phyloP scores from a whole-genome alignment of 35 echinoderm and acorn worm species.

The Anneissia japonica region DNA sequence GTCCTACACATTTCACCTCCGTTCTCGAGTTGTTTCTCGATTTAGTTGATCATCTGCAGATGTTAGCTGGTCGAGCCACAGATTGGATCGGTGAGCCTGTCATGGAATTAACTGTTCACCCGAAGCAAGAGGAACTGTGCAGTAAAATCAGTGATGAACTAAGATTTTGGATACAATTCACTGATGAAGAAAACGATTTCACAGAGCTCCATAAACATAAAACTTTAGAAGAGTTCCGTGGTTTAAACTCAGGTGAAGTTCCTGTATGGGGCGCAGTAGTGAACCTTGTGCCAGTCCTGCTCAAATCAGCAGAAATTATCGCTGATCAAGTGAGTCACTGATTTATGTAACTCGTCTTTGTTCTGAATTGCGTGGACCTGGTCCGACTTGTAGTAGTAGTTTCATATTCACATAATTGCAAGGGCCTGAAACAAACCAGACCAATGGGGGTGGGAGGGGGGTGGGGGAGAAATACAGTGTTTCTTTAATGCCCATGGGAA shows the following conservation, averaged over 20 bases:
- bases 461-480: no score
- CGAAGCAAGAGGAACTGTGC: conserved; percentile 37
- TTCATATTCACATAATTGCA: no score
- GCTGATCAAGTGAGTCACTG: conserved; percentile 51
- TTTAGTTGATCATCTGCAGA: conserved; percentile 44
- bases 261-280: conserved; percentile 82
- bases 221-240: conserved; percentile 83
- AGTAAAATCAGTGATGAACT: conserved; percentile 64
- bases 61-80: conserved; percentile 40
- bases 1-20: conserved; percentile 67
- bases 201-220: conserved; percentile 74
- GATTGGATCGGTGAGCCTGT: conserved; percentile 81
- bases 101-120: conserved; percentile 64
- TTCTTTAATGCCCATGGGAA: no score
- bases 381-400: no score
- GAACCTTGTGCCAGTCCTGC: conserved; percentile 75
- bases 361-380: no score
- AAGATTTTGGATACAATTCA: conserved; percentile 57
- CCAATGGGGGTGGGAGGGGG: no score
- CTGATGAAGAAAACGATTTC: conserved; percentile 87
- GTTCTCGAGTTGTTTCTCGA: conserved; percentile 58
- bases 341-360: no score
- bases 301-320: conserved; percentile 72
- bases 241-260: conserved; percentile 83
- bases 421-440: no score